Base-by-base conservation (phyloP, 1,140 invertebrate species). In the Scaptomyza montana region DNA sequence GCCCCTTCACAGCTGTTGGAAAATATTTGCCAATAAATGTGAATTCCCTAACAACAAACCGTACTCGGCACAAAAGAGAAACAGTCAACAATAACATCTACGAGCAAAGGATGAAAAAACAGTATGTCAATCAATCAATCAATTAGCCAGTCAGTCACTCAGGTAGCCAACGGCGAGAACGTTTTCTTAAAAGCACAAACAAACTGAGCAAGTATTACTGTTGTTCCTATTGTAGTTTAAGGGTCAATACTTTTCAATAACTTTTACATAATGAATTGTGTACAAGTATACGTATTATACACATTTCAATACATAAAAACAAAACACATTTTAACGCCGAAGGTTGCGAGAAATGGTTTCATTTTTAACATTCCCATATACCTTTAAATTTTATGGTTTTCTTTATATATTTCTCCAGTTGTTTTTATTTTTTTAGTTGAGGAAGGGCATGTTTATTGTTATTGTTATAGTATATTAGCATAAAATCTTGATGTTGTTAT, bases 161-260 rank as follows among this genome's bases (percentile, higher is more conserved):
- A 25, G 39, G 36, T 8, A 39, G 51, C 12, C 30, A 2, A 4
- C 3, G 10, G 16, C 41, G 16, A 33, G 41, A 7, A 55, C 33
- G 43, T 10, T 12, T 55, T 45, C 59, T n/a, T 28, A 9, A 28
- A 28, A 49, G 62, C 54, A 49, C 19, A 66, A 19, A 10, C 13
- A 6, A 7, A 43, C 60, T 4, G 12, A 9, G 39, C 25, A 46
- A 46, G 19, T 3, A 19, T 50, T 57, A 13, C 13, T 53, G 41
- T 55, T 55, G 8, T 33, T 33, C 30, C 7, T 4, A 33, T 41
- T 73, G 9, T 55, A 41, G 53, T 43, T 69, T 30, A 41, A 49
- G 46, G 4, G 21, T n/a, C 53, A 69, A 74, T 63, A 59, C 41
- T 57, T 47, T 64, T 59, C 66, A 63, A 70, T 70, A 74, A 63